Percentiles rank a stretch among this genome's conserved stretches.
Evolutionary conservation across 2,888 invertebrate genomes (phyloP).

Genomic region (Lasioglossum pauxillum): DNA sequence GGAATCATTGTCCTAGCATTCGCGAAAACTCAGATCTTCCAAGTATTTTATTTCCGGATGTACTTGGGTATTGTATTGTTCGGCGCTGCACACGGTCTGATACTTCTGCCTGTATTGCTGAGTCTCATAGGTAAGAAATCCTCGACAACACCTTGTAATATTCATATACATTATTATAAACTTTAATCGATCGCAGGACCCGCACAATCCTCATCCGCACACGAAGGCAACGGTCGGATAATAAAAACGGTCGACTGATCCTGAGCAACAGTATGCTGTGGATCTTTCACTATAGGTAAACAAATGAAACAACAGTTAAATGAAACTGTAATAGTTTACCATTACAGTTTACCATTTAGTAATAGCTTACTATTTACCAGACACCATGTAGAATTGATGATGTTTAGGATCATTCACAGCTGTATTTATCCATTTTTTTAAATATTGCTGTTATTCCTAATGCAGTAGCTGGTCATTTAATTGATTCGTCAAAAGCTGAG

Average conservation of each 20-base stretch:
- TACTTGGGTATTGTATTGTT: conserved; percentile 96
- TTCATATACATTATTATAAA: not conserved
- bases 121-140: conserved; percentile 89
- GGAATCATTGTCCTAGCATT: conserved; percentile 96
- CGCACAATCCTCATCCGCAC: not conserved
- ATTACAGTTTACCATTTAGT: no score
- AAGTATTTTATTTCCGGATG: conserved; percentile 98
- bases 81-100: conserved; percentile 95
- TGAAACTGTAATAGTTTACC: not conserved
- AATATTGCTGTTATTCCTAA: no score
- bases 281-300: not conserved
- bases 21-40: conserved; percentile 96
- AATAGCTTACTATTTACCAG: no score
- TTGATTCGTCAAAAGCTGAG: no score
- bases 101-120: conserved; percentile 95
- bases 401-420: no score
- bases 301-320: not conserved
- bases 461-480: no score
- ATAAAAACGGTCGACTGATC: not conserved
- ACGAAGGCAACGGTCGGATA: not conserved
- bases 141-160: not conserved
- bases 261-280: not conserved
- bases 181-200: not conserved
- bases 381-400: no score
- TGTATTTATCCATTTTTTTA: no score